phyloP scores from a whole-genome alignment of 2,113 vertebrate species.

The Ammodramus savannarum region DNA sequence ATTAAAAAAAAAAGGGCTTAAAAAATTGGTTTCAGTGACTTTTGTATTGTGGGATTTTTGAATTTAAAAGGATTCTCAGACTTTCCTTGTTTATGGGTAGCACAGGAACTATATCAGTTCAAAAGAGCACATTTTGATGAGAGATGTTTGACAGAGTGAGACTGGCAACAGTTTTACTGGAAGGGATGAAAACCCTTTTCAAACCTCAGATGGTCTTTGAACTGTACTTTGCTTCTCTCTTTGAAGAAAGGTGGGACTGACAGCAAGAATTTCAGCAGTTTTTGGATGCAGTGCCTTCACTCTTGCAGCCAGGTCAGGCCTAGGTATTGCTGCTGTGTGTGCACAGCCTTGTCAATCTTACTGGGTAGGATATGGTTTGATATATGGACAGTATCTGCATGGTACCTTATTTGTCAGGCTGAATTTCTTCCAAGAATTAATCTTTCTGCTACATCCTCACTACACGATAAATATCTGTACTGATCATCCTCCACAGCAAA shows the following conservation, averaged over 20 bases:
- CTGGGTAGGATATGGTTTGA: background rate
- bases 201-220: background rate
- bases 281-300: background rate
- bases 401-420: background rate
- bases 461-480: background rate
- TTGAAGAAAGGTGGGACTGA: background rate
- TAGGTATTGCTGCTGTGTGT: background rate
- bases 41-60: background rate
- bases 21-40: background rate
- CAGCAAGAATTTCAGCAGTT: background rate
- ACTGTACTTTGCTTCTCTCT: background rate
- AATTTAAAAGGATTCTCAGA: background rate
- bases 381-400: background rate
- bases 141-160: background rate
- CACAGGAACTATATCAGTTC: background rate
- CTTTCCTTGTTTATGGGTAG: background rate
- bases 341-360: background rate
- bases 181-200: background rate
- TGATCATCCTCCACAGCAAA: background rate
- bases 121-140: background rate
- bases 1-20: background rate
- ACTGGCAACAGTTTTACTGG: background rate
- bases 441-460: background rate
- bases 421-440: conserved; percentile 18
- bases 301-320: background rate